Evolutionary conservation across 2,888 invertebrate genomes (phyloP).

Genomic region (Sminthurinus aureus): DNA sequence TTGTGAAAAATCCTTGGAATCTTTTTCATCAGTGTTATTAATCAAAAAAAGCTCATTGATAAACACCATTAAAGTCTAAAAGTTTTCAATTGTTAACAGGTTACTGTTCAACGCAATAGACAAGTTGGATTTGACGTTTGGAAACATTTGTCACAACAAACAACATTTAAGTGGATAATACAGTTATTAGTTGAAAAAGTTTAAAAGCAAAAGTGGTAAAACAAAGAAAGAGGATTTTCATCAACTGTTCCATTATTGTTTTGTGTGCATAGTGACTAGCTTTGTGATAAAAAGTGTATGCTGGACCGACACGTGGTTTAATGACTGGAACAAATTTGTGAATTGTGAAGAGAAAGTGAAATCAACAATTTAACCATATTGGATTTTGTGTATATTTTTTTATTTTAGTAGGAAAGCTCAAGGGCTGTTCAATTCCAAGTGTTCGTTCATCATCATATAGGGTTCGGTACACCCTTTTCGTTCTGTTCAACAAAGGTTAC

Average conservation of each 20-base stretch:
- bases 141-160: neutral
- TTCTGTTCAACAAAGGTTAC: neutral
- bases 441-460: conserved; percentile 32
- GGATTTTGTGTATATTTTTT: conserved; percentile 16
- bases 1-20: no score
- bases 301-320: conserved; percentile 26
- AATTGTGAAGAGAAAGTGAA: neutral
- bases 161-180: neutral
- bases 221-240: neutral
- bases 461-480: conserved; percentile 10
- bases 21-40: no score
- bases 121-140: neutral
- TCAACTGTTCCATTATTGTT: neutral
- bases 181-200: neutral
- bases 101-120: no score
- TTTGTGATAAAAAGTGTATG: conserved; percentile 13
- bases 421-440: conserved; percentile 70
- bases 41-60: no score
- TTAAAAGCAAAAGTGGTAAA: no score
- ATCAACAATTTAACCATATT: neutral
- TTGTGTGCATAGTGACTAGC: neutral
- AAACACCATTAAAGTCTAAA: no score
- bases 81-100: no score
- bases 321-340: neutral
- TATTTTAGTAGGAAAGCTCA: conserved; percentile 71